Base-by-base conservation (phyloP, 2,113 vertebrate genomes). In the Centrocercus urophasianus region DNA sequence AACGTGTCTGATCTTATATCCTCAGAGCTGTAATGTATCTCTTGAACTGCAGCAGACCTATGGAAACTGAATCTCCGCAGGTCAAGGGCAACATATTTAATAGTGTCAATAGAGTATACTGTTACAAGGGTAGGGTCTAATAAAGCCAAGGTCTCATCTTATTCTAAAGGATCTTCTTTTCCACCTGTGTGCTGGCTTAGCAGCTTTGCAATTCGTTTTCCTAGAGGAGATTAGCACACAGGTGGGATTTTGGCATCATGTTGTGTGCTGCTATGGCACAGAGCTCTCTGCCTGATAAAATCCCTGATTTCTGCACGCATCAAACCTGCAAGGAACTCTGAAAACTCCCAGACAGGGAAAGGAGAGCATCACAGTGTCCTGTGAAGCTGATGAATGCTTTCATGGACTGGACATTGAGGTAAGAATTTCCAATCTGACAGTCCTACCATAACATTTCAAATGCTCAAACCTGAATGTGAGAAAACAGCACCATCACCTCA, bases 31-130 rank as follows among this genome's bases (percentile, higher is more conserved):
- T 93, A 96, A 90, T 75, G 48, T 57, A 95, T 96, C 95, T 95
- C 36, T 9, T 24, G 89, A 90, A 84, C 86, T 93, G 69, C 92
- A 86, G 83, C 1, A 81, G 94, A 83, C 82, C 91, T 34, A 8
- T 45, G 88, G 95, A 95, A 97, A 96, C 80, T n/a, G 61, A 83
- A 94, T 88, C 82, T 36, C 72, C 65, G 0, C 90, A 84, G 95
- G 94, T 97, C 96, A 96, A 42, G 30, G 85, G 87, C 83, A 94
- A 96, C 94, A 86, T 86, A 86, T 90, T 90, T 72, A 2, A 48
- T 3, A 83, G 88, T 81, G 89, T 89, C 92, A 97, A 54, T 88
- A 81, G 2, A 59, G 65, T 60, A 54, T 93, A 45, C 19, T 17
- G 7, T 95, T 74, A 52, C 85, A 36, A 2, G 10, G 52, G 80